Conservation (phyloP, 2,113 vertebrate genomes). For the Collichthys lucidus region DNA sequence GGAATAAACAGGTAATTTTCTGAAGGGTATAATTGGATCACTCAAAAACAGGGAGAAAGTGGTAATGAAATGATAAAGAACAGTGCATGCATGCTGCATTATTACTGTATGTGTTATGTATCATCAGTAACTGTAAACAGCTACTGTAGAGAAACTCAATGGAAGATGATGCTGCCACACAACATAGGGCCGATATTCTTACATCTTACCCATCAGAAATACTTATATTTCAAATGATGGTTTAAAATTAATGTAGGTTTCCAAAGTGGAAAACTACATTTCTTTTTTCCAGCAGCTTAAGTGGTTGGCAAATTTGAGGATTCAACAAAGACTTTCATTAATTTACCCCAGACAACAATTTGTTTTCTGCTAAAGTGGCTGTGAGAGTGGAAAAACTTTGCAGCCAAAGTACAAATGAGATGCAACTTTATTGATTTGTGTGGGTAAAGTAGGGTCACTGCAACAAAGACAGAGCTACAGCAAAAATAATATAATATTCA, state of each 20-base stretch:
- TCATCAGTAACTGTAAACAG: slow-evolving; percentile 13
- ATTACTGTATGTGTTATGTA: slow-evolving; percentile 18
- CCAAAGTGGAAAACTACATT: slow-evolving; percentile 1
- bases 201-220: slow-evolving; percentile 22
- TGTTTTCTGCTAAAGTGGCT: slow-evolving; percentile 61
- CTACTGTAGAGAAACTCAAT: neutral
- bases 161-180: slow-evolving; percentile 28
- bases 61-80: slow-evolving; percentile 19
- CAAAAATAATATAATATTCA: slow-evolving; percentile 19
- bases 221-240: slow-evolving; percentile 18
- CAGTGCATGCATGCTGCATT: neutral
- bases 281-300: slow-evolving; percentile 24
- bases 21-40: neutral
- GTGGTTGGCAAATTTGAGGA: slow-evolving; percentile 18
- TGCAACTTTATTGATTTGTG: slow-evolving; percentile 65
- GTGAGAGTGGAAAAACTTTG: slow-evolving; percentile 47
- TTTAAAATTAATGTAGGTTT: slow-evolving; percentile 29
- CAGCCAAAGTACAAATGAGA: slow-evolving; percentile 62
- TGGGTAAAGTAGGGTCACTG: slow-evolving; percentile 35
- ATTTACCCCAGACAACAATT: slow-evolving; percentile 57
- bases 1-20: neutral
- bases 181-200: slow-evolving; percentile 1
- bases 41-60: slow-evolving; percentile 18
- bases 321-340: slow-evolving; percentile 59
- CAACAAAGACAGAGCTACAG: slow-evolving; percentile 19